phyloP scores from a whole-genome alignment of 2,797 vertebrate genomes.

The Xerus rutilus region DNA sequence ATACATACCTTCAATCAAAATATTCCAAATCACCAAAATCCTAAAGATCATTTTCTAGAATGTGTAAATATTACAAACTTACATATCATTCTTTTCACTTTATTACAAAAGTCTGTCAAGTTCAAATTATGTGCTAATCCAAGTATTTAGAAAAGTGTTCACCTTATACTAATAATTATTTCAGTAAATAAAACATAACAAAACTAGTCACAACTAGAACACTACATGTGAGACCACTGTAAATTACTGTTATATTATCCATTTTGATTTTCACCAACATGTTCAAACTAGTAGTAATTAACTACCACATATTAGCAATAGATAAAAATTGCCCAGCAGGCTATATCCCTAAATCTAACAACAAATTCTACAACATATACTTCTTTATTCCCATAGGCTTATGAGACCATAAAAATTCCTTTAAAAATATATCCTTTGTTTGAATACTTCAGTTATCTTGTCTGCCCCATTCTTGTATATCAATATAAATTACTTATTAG shows the following conservation, averaged over 20 bases:
- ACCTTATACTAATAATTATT: neutral
- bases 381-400: neutral
- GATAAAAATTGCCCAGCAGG: neutral
- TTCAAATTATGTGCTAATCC: neutral
- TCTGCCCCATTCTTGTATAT: neutral
- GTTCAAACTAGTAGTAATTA: neutral
- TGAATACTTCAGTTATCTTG: neutral
- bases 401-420: neutral
- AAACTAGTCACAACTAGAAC: neutral
- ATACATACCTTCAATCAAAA: slow-evolving; percentile 5
- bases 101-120: slow-evolving; percentile 7
- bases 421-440: neutral
- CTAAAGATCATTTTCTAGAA: slow-evolving; percentile 36
- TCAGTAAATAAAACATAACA: slow-evolving; percentile 25
- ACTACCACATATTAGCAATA: neutral
- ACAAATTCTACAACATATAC: neutral
- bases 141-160: slow-evolving; percentile 41
- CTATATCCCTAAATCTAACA: neutral
- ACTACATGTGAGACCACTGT: neutral
- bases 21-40: neutral
- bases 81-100: neutral
- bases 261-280: slow-evolving; percentile 36
- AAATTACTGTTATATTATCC: neutral
- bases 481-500: slow-evolving; percentile 29
- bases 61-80: neutral